Conservation (phyloP, 2,888 invertebrate genomes). For the Capitulum mitella region DNA sequence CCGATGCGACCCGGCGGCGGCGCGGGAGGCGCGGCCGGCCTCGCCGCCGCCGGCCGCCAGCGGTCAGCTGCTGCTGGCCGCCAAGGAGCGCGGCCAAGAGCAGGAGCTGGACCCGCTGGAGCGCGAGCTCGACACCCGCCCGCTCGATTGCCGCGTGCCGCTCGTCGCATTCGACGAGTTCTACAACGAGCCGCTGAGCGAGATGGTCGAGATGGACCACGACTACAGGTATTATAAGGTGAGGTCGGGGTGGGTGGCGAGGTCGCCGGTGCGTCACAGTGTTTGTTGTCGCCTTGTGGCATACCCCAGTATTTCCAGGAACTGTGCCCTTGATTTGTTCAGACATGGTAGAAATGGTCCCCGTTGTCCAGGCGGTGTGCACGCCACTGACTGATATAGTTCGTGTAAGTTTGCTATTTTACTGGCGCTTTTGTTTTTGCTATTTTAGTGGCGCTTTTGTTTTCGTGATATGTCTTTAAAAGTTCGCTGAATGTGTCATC, state of each 20-base stretch:
- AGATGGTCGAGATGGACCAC: conserved; percentile 85
- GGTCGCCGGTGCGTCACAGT: not conserved
- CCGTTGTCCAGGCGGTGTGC: too few relatives aligned
- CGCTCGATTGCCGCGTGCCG: conserved; percentile 74
- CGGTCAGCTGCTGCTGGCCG: conserved; percentile 42
- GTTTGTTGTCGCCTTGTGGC: not conserved
- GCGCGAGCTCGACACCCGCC: conserved; percentile 62
- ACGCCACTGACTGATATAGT: too few relatives aligned
- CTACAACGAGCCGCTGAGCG: conserved; percentile 88
- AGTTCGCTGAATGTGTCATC: too few relatives aligned
- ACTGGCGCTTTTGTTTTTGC: too few relatives aligned
- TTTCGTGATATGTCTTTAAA: too few relatives aligned
- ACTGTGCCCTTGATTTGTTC: too few relatives aligned
- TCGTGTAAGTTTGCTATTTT: too few relatives aligned
- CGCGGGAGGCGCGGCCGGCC: conserved; percentile 60
- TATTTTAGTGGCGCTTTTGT: too few relatives aligned
- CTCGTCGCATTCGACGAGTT: conserved; percentile 80
- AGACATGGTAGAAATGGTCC: too few relatives aligned
- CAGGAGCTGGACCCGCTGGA: conserved; percentile 55
- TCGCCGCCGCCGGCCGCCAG: conserved; percentile 32
- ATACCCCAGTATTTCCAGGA: too few relatives aligned
- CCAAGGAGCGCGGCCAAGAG: conserved; percentile 37
- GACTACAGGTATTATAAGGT: conserved; percentile 81
- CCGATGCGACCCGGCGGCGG: conserved; percentile 27
- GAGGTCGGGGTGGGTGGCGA: conserved; percentile 47